phyloP scores from a whole-genome alignment of 2,113 vertebrate species.

The Aythya baeri region DNA sequence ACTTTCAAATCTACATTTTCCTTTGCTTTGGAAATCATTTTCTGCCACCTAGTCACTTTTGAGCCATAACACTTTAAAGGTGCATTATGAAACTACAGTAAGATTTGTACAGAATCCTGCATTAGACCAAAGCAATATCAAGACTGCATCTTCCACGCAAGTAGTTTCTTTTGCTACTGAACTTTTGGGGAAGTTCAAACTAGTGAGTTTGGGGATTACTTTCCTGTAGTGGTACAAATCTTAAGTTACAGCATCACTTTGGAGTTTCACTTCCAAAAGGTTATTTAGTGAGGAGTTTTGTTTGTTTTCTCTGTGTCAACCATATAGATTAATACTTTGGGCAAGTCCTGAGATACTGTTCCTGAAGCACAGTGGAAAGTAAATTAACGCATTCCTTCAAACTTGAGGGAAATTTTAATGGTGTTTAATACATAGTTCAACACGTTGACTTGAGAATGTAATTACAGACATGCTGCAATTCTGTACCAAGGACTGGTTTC shows the following conservation, averaged over 20 bases:
- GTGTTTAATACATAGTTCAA: not conserved
- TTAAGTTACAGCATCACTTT: not conserved
- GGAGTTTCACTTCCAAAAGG: not conserved
- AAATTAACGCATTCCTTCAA: not conserved
- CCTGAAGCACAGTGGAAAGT: not conserved
- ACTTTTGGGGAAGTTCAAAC: not conserved
- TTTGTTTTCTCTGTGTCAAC: not conserved
- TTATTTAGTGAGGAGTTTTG: not conserved
- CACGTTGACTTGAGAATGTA: not conserved
- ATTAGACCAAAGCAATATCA: not conserved
- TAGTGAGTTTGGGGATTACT: not conserved
- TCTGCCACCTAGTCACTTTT: not conserved
- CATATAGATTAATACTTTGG: not conserved
- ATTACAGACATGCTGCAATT: not conserved
- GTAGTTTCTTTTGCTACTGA: not conserved
- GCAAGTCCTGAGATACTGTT: not conserved
- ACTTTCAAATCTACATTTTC: not conserved
- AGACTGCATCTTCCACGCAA: not conserved
- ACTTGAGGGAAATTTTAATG: not conserved
- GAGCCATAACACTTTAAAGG: not conserved
- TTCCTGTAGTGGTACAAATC: not conserved
- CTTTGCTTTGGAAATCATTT: not conserved
- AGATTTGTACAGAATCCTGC: not conserved
- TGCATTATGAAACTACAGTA: not conserved
- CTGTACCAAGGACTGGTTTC: not conserved